Base-by-base conservation (phyloP, 2,888 invertebrate species). In the Leistus spinibarbis region DNA sequence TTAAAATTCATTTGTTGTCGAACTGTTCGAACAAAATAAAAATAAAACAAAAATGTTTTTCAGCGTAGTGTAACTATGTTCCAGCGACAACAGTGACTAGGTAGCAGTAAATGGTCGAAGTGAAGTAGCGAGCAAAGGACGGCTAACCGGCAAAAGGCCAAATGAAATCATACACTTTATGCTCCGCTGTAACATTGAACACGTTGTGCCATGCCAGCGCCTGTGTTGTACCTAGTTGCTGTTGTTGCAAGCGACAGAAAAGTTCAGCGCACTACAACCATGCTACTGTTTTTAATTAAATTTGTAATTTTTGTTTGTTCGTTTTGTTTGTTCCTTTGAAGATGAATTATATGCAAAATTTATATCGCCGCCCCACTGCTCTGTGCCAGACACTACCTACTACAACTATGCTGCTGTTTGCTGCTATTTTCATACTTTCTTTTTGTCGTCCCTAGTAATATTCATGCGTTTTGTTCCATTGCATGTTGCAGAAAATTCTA, bases 361-460 rank as follows among this genome's bases (percentile, higher is more conserved):
- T 83, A 83, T 83, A 81, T 81, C 76, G 80, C 82, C 83, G 65
- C 65, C 65, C 57, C 66, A 65, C 57, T 40, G 65, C 40, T 40
- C 40, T 10, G 40, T 16, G 20, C 17, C 57, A 17, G 57, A 57
- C 20, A 20, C 57, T 57, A 57, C 56, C 83, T 83, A 83, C 82
- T 82, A 82, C 82, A 80, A 80, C 79, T 80, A n/a, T n/a, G n/a
- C 77, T 78, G 79, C 80, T 80, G 80, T 80, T 80, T 73, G 67
- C 71, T 76, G 76, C 79, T 76, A 68, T 54, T 53, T 24, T 63
- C 54, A 62, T 68, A 62, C 62, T 70, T 63, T 54, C 17, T 19
- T 24, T 17, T 27, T 60, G 20, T 7, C 13, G 19, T 20, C n/a
- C n/a, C n/a, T n/a, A n/a, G n/a, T n/a, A 57, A 19, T 57, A 57